Base-by-base conservation (phyloP, 2,888 invertebrate species). In the Zaprionus bogoriensis region DNA sequence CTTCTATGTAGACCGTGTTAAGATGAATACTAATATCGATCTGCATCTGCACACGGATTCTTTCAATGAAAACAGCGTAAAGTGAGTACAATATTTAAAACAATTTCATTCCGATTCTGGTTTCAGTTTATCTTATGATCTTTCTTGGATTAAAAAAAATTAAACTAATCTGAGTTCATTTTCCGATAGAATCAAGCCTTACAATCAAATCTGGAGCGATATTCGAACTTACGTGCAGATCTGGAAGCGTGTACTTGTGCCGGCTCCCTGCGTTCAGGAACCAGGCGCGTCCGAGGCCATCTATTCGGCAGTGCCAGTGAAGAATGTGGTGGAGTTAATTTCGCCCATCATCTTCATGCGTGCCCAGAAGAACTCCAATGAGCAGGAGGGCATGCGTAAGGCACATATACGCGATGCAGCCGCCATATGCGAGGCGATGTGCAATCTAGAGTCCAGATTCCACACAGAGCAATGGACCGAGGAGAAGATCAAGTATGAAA, bases 391-490 rank as follows among this genome's bases (percentile, higher is more conserved):
- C 45, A 97, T 98, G 97, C 93, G 93, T 73, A 93, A 92, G 47
- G 96, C 97, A 0, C 97, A 98, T 88, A 92, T 98, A 51, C 93
- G 95, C 50, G 99, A 99, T 91, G 97, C 96, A 0, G 95, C 95
- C 0, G 97, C 97, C 0, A 94, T 98, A 92, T 96, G 98, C 89
- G 96, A 97, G 79, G 96, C 96, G 74, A 93, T 98, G 74, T 93
- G 94, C 19, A 94, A 94, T 89, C 91, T 96, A 54, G 95, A 96
- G 89, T 91, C 93, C 55, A 92, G 93, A 89, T 92, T 92, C 77
- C 74, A 78, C 83, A 91, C 91, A 65, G 90, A 92, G 42, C 90
- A 90, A 52, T 93, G 95, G 91, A 94, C 95, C 48, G 97, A 97
- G 91, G 88, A 95, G 74, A 93, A 94, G 69, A 94, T 96, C 7